Conservation (phyloP, 2,113 vertebrate species). For the Notechis scutatus region DNA sequence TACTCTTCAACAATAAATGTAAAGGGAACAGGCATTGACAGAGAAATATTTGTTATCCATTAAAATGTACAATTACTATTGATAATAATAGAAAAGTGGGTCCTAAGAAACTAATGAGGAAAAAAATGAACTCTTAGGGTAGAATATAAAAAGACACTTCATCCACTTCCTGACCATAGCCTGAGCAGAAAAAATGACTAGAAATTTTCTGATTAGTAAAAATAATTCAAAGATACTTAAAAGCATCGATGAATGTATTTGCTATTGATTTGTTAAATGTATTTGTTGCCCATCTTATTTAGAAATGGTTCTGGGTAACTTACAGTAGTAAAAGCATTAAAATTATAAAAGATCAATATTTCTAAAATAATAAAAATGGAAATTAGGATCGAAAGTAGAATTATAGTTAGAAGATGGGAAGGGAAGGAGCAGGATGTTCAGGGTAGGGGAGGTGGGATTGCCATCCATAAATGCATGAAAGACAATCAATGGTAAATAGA, state of each 20-base stretch:
- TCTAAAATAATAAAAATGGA: background rate
- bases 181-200: background rate
- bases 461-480: background rate
- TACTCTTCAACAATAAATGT: background rate
- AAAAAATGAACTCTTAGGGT: background rate
- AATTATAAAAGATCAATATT: background rate
- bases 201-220: background rate
- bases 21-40: background rate
- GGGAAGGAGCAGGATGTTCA: background rate
- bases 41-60: background rate
- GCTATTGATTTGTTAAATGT: background rate
- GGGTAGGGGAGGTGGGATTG: background rate
- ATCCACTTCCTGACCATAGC: background rate
- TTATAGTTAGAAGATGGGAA: background rate
- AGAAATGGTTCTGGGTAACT: background rate
- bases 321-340: background rate
- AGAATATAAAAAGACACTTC: background rate
- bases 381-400: background rate
- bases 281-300: background rate
- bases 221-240: background rate
- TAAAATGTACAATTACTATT: background rate
- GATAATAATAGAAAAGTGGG: background rate
- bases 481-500: background rate
- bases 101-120: background rate
- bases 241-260: background rate